These are phyloP conservation scores for Esox masquinongy DNA, from an alignment of 2,797 vertebrate genomes.

Conservation along the genomic window DNA sequence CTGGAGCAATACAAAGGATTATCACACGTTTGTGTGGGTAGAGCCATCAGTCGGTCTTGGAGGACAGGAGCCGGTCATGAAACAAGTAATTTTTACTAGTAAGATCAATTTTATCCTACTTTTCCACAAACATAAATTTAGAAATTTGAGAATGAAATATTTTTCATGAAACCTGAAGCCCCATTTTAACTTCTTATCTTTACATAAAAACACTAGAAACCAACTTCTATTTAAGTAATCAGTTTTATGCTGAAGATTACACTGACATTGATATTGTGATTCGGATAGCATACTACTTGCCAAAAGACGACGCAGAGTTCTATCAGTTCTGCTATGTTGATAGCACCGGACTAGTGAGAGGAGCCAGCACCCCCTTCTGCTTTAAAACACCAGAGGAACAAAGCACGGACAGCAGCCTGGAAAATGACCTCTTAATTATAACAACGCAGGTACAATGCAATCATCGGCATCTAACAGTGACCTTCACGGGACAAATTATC, in stretches of 20 bases:
- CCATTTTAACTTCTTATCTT: neutral
- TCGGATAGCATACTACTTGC: conserved; percentile 85
- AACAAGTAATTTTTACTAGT: conserved; percentile 84
- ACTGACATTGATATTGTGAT: neutral
- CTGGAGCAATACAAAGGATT: conserved; percentile 86
- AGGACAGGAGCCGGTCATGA: conserved; percentile 34
- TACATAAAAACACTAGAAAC: neutral
- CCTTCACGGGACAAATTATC: no score
- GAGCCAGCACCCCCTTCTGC: conserved; percentile 88
- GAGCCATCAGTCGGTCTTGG: conserved; percentile 48
- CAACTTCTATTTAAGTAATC: neutral
- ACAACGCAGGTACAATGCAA: conserved; percentile 80
- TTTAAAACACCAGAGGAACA: conserved; percentile 69
- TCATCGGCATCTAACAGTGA: neutral
- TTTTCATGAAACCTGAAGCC: neutral
- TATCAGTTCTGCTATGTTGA: conserved; percentile 97
- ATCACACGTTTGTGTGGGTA: conserved; percentile 88
- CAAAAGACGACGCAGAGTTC: conserved; percentile 85
- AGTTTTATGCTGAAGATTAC: neutral
- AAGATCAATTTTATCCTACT: conserved; percentile 36
- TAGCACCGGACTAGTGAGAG: conserved; percentile 76
- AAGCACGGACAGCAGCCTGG: conserved; percentile 58
- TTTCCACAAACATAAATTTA: neutral
- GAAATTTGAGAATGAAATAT: neutral
- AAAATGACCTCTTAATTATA: conserved; percentile 85